Percentiles rank a stretch among this genome's conserved stretches.
Conservation (phyloP, 2,888 invertebrate species). For the Andrena minutula region DNA sequence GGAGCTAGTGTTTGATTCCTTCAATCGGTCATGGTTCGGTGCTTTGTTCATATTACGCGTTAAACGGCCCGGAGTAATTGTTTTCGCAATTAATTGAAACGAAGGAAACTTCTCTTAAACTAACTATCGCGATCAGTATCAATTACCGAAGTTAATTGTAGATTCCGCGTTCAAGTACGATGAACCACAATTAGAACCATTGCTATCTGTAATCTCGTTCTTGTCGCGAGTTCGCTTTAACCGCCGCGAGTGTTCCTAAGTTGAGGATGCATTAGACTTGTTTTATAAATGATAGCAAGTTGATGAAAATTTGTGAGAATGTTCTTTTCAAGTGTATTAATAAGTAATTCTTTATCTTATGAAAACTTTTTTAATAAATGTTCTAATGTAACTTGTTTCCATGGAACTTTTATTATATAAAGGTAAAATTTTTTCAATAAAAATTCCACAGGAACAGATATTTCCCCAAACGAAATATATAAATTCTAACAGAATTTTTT, state of each 20-base stretch:
- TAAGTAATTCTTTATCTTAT: too few species aligned
- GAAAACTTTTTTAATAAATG: too few species aligned
- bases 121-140: not conserved
- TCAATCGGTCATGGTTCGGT: not conserved
- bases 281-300: too few species aligned
- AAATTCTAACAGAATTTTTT: too few species aligned
- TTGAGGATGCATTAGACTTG: not conserved
- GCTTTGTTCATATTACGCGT: slow-evolving; percentile 6
- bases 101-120: not conserved
- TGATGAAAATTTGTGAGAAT: too few species aligned
- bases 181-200: slow-evolving; percentile 14
- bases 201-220: not conserved
- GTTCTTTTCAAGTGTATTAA: too few species aligned
- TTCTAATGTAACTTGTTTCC: too few species aligned
- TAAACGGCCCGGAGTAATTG: slow-evolving; percentile 14
- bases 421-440: too few species aligned
- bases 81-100: not conserved
- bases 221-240: not conserved
- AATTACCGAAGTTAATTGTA: not conserved
- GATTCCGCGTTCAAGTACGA: not conserved
- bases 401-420: too few species aligned
- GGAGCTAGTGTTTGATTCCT: not conserved
- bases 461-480: too few species aligned
- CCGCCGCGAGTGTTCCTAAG: not conserved
- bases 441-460: too few species aligned